These are phyloP conservation scores for Colinus virginianus DNA, from an alignment of 2,113 vertebrate species.

Conservation along the genomic window DNA sequence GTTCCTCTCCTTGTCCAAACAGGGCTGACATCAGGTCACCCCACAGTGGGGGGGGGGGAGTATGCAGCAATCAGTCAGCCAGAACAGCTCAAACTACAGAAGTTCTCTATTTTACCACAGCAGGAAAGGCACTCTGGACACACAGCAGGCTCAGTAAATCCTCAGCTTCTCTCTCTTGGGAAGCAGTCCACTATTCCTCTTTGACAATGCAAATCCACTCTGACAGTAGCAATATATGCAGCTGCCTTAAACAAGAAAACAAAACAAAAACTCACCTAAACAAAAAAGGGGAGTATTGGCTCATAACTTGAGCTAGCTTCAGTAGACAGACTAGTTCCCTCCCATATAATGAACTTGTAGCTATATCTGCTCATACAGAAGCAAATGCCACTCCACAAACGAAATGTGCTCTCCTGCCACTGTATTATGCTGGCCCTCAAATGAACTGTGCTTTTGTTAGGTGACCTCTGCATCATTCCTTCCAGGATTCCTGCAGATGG, in stretches of 20 bases:
- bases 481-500: slow-evolving; percentile 21
- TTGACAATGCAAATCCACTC: slow-evolving; percentile 40
- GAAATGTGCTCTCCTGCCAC: slow-evolving; percentile 41
- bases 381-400: slow-evolving; percentile 28
- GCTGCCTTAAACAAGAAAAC: slow-evolving; percentile 52
- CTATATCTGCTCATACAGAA: background rate
- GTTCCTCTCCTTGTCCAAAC: slow-evolving; percentile 70
- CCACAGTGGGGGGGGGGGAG: slow-evolving; percentile 70
- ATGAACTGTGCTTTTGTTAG: slow-evolving; percentile 29
- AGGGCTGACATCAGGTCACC: slow-evolving; percentile 58
- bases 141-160: slow-evolving; percentile 71
- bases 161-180: slow-evolving; percentile 40
- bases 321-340: slow-evolving; percentile 19
- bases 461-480: background rate
- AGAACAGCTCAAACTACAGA: slow-evolving; percentile 63
- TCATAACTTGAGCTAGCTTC: slow-evolving; percentile 43
- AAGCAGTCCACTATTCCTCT: slow-evolving; percentile 46
- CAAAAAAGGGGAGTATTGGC: slow-evolving; percentile 35
- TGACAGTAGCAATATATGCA: slow-evolving; percentile 65
- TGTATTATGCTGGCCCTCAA: background rate
- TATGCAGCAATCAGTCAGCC: slow-evolving; percentile 67
- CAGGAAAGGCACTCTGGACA: slow-evolving; percentile 82
- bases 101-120: slow-evolving; percentile 73
- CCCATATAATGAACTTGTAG: background rate
- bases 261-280: slow-evolving; percentile 43